Base-by-base conservation (phyloP, 2,113 vertebrate genomes). In the Nettapus auritus region DNA sequence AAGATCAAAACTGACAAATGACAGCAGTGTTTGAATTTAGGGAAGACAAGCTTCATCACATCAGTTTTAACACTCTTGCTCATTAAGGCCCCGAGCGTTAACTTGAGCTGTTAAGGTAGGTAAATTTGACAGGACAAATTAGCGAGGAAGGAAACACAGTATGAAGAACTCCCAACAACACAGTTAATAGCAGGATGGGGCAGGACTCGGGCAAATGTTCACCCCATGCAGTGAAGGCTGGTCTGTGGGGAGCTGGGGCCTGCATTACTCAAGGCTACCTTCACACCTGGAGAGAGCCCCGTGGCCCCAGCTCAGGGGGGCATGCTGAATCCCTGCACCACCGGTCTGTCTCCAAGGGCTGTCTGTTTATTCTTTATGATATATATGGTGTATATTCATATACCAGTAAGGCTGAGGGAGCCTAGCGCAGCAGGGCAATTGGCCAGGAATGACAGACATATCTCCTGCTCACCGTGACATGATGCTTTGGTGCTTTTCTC, bases 261-360 rank as follows among this genome's bases (percentile, higher is more conserved):
- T 44, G 3, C 33, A 50, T 22, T 5, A 17, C 60, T 26, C 33
- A 22, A 44, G 66, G 73, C 44, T 46, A 25, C 28, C 64, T 59
- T 50, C 28, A 9, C 0, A 1, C 38, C 59, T 44, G 42, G 36
- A 59, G 42, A 25, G 50, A 48, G 56, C 34, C 14, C 3, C 64
- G 5, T 0, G 0, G 52, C 46, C 34, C 26, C 25, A 8, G 22
- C 11, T 42, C 70, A 4, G 5, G 13, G 42, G 57, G 26, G 84
- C 26, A 23, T 2, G 11, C 28, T 12, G 16, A 25, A 21, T 50
- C 50, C 75, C 44, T n/a, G 11, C n/a, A n/a, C 6, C 34, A 11
- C 36, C 9, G 9, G 18, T 52, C 31, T 25, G 2, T 31, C 63
- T 28, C 69, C 15, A 44, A 36, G 14, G 69, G 31, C 63, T 28